Evolutionary conservation across 2,888 invertebrate genomes (phyloP).

Genomic region (Drosophila conformis): DNA sequence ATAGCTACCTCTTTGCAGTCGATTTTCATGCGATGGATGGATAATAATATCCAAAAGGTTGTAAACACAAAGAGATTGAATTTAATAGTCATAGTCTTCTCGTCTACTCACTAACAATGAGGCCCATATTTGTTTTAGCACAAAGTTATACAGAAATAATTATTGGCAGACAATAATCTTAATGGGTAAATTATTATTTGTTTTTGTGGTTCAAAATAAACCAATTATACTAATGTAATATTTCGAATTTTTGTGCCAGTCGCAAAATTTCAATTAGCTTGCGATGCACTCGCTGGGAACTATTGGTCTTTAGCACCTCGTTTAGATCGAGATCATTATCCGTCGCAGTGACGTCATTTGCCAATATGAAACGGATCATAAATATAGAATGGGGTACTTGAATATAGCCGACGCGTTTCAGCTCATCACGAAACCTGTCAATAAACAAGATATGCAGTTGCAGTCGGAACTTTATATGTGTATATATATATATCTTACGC

Average conservation of each 20-base stretch:
- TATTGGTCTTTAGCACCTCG: constrained; percentile 44
- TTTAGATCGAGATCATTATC: constrained; percentile 27
- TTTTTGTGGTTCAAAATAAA: constrained; percentile 29
- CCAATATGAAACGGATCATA: constrained; percentile 67
- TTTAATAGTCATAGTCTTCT: constrained; percentile 21
- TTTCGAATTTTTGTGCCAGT: constrained; percentile 56
- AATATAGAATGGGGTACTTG: constrained; percentile 70
- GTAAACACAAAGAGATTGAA: not conserved
- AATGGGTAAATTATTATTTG: constrained; percentile 18
- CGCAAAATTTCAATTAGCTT: constrained; percentile 56
- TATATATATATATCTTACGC: constrained; percentile 31
- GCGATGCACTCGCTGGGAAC: constrained; percentile 49
- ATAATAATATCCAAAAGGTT: constrained; percentile 14
- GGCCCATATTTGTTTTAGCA: constrained; percentile 1
- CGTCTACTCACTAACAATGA: not conserved
- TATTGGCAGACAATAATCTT: constrained; percentile 28
- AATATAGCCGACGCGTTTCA: constrained; percentile 56
- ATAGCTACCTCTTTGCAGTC: constrained; percentile 45
- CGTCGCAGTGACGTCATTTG: constrained; percentile 28
- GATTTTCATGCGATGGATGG: constrained; percentile 1
- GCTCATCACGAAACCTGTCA: constrained; percentile 50
- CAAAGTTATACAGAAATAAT: constrained; percentile 2
- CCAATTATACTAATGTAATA: constrained; percentile 43
- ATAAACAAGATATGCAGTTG: not conserved
- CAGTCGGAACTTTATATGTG: not conserved